Conservation (phyloP, 2,888 invertebrate genomes). For the Sylvicola cinctus region DNA sequence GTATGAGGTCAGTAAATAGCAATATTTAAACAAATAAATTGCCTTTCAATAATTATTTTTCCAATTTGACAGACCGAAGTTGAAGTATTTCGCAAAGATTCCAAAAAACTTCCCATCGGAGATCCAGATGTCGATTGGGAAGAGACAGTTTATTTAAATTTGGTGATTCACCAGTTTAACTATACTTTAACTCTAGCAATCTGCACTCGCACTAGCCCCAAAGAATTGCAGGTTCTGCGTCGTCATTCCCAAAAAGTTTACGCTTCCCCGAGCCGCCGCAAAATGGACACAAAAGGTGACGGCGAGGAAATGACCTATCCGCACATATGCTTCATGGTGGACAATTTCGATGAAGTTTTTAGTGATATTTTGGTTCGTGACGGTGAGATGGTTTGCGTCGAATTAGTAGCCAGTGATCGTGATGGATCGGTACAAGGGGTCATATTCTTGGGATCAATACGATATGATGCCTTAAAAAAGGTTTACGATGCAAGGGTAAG, state of each 20-base stretch:
- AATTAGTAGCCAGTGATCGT: conserved; percentile 82
- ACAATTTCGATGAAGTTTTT: conserved; percentile 98
- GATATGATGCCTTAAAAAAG: conserved; percentile 91
- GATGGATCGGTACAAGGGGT: conserved; percentile 75
- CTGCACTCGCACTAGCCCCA: conserved; percentile 92
- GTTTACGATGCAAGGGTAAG: conserved; percentile 89
- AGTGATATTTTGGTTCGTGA: conserved; percentile 92
- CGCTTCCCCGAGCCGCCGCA: conserved; percentile 87
- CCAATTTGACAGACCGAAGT: conserved; percentile 58
- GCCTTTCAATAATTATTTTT: background rate
- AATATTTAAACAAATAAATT: too few species aligned
- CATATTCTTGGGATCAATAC: conserved; percentile 90
- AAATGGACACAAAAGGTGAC: conserved; percentile 97
- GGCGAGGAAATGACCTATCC: conserved; percentile 98
- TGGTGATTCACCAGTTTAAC: conserved; percentile 96
- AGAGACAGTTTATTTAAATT: conserved; percentile 94
- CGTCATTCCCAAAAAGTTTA: conserved; percentile 88
- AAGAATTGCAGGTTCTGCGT: conserved; percentile 87
- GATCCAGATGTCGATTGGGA: conserved; percentile 98
- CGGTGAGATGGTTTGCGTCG: conserved; percentile 98
- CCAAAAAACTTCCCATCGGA: conserved; percentile 86
- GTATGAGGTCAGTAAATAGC: conserved; percentile 42
- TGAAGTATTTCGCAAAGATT: conserved; percentile 94
- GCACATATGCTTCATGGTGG: conserved; percentile 97
- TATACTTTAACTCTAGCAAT: conserved; percentile 94